Base-by-base conservation (phyloP, 2,888 invertebrate genomes). In the Mesochorus sp. region DNA sequence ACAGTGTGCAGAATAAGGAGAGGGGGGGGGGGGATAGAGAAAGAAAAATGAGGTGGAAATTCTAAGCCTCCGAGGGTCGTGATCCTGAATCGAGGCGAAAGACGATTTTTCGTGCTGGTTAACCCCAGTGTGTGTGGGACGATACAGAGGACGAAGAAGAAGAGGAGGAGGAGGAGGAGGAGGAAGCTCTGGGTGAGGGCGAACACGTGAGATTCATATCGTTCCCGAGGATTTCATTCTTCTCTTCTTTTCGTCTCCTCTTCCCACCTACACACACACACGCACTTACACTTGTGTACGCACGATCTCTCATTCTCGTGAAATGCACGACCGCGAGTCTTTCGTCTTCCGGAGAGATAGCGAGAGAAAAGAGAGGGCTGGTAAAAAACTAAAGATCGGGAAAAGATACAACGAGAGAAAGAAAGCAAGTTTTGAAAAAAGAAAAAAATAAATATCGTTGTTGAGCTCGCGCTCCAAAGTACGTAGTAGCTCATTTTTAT, bases 161-260 rank as follows among this genome's bases (percentile, higher is more conserved):
- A 14, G 14, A 10, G 12, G 28, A n/a, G 10, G 26, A 34, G 28
- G 21, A 53, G 44, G 14, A 12, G 14, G 19, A 19, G 8, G 21
- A 19, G 24, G 64, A 34, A 62, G 26, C 26, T 31, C 42, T 12
- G 57, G n/a, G 61, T 24, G 67, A 26, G 66, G 55, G 31, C 44
- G 44, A 57, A 75, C 61, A 71, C 72, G 71, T 72, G 62, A 72
- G 74, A 73, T 72, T 77, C 67, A 53, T 77, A 80, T 80, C 74
- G 62, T 64, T 64, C 72, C 8, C 68, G 68, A 73, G 57, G 68
- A 68, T 68, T 77, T 77, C 49, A 68, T 77, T 73, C 68, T 77
- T 62, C 67, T 55, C 34, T 44, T 12, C 55, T 55, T 57, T 47
- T 68, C 55, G 17, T 72, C 47, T 21, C 67, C 31, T 76, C 53